phyloP scores from a whole-genome alignment of 2,888 invertebrate species.

The Eulithis prunata region DNA sequence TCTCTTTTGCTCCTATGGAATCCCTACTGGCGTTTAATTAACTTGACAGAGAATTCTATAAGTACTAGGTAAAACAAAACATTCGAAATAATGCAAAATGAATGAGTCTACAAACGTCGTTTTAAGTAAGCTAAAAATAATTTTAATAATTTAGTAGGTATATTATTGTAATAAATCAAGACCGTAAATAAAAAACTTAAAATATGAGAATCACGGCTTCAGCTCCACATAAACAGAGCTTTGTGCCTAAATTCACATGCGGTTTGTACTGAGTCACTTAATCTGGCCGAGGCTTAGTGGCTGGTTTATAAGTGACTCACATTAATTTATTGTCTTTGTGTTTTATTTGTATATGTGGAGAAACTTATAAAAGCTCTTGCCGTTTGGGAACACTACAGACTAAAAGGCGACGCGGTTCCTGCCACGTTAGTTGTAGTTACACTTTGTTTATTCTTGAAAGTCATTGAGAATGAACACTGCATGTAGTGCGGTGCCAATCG shows the following conservation, averaged over 20 bases:
- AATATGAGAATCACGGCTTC: conserved; percentile 49
- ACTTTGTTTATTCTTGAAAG: conserved; percentile 24
- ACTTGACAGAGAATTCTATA: not conserved
- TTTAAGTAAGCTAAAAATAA: not conserved
- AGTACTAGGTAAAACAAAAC: too few species aligned
- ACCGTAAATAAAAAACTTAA: not conserved
- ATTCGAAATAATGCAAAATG: too few species aligned
- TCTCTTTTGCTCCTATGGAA: conserved; percentile 18
- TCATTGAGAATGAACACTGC: not conserved
- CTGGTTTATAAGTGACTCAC: conserved; percentile 57
- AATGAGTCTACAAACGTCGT: too few species aligned
- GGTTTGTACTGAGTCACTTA: conserved; percentile 61
- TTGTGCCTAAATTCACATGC: conserved; percentile 61
- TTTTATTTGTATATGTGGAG: conserved; percentile 58
- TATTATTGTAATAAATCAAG: not conserved
- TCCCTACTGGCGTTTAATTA: not conserved
- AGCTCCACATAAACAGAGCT: conserved; percentile 52
- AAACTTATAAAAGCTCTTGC: conserved; percentile 61
- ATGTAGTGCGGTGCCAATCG: not conserved
- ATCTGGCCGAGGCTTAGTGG: conserved; percentile 65
- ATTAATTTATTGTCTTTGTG: conserved; percentile 73
- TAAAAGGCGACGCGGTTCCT: conserved; percentile 30
- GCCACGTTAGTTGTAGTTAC: conserved; percentile 25
- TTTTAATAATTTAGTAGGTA: not conserved
- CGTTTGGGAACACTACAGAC: conserved; percentile 45